These are phyloP conservation scores for Triops longicaudatus DNA, from an alignment of 1,140 invertebrate species.

Conservation along the genomic window DNA sequence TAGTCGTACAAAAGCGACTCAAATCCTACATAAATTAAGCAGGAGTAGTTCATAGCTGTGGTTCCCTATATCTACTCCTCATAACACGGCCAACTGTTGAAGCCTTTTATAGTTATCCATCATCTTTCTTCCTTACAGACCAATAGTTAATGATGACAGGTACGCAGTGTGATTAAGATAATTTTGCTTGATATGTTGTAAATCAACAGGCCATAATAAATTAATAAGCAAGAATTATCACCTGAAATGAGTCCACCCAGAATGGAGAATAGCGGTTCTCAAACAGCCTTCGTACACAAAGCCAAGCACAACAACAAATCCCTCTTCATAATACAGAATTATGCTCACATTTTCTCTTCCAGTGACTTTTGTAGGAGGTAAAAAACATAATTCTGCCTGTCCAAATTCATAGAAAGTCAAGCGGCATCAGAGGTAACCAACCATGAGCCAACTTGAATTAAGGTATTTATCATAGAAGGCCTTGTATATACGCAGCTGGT, in stretches of 20 bases:
- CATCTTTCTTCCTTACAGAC: background rate
- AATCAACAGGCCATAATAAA: background rate
- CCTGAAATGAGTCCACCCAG: background rate
- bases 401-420: background rate
- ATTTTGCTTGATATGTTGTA: background rate
- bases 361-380: background rate
- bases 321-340: too few species aligned
- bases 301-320: too few species aligned
- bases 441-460: background rate
- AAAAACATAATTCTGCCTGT: background rate
- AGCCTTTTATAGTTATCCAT: slow-evolving; percentile 1
- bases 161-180: background rate
- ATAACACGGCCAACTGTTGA: background rate
- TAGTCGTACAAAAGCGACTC: background rate
- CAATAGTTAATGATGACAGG: background rate
- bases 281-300: too few species aligned
- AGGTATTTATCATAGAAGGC: background rate
- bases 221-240: background rate
- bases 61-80: background rate
- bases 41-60: background rate
- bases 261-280: background rate
- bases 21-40: background rate
- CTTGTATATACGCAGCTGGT: background rate
- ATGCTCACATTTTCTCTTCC: too few species aligned
- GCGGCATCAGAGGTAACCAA: background rate